A percentile compares a stretch with the other conserved stretches of the same genome.
phyloP scores from a whole-genome alignment of 2,113 vertebrate genomes.

The Phrynosoma blainvillii region DNA sequence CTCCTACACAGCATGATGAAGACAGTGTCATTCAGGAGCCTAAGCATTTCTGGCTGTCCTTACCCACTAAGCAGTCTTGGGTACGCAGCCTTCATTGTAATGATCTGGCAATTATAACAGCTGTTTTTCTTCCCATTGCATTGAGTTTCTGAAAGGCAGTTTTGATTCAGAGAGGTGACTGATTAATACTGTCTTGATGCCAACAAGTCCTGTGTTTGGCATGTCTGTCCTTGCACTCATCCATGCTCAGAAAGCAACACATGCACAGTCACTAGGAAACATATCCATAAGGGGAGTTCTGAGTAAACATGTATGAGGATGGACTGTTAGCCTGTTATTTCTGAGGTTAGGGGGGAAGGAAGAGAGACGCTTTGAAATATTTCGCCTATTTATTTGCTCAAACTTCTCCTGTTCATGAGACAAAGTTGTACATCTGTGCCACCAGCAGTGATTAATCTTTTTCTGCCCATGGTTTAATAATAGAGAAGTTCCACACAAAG shows the following conservation, averaged over 20 bases:
- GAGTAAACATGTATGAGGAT: not conserved
- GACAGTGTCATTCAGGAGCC: conserved; percentile 39
- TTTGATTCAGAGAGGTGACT: conserved; percentile 36
- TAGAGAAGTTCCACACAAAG: not conserved
- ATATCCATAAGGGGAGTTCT: not conserved
- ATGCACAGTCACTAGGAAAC: not conserved
- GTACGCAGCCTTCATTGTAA: not conserved
- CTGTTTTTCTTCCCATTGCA: conserved; percentile 42
- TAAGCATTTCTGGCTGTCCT: conserved; percentile 32
- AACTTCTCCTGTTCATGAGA: not conserved
- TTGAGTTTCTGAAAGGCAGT: not conserved
- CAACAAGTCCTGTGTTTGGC: conserved; percentile 23
- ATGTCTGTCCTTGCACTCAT: not conserved
- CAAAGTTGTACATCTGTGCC: not conserved
- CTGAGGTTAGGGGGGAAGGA: too few species aligned
- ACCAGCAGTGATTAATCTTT: not conserved
- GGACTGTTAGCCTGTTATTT: not conserved
- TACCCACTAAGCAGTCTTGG: not conserved
- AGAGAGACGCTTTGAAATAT: not conserved
- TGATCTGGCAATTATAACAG: conserved; percentile 37
- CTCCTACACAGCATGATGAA: conserved; percentile 34
- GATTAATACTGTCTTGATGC: conserved; percentile 32
- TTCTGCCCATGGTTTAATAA: not conserved
- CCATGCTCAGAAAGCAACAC: not conserved
- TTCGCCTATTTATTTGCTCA: not conserved